Percentiles rank a stretch among this genome's conserved stretches.
Evolutionary conservation across 2,888 invertebrate genomes (phyloP).

Genomic region (Aleiodes leptofemur): DNA sequence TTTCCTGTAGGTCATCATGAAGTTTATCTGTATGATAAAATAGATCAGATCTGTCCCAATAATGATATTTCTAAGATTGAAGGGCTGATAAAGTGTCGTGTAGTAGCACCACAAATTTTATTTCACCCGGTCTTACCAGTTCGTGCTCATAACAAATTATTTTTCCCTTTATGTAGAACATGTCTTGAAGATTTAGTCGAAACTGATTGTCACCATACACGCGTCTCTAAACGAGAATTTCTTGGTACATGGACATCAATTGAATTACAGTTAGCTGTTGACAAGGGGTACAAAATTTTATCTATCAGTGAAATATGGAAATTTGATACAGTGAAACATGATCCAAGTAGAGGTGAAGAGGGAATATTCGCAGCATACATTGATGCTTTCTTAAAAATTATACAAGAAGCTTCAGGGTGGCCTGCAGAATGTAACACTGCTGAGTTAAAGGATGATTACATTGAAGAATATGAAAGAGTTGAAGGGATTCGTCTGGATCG

Average conservation of each 20-base stretch:
- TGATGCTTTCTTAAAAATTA: background rate
- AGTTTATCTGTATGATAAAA: too few species aligned
- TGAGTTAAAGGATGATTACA: background rate
- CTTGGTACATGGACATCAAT: background rate
- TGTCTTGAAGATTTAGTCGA: background rate
- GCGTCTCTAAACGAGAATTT: background rate
- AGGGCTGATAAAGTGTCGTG: background rate
- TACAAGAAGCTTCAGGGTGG: background rate
- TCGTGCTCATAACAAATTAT: background rate
- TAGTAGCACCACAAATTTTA: background rate
- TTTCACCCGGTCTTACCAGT: background rate
- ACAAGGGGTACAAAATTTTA: constrained; percentile 3
- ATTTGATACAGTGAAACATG: background rate
- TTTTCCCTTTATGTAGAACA: background rate
- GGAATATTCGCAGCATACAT: background rate
- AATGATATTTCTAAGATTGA: too few species aligned
- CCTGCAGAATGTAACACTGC: background rate
- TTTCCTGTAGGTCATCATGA: too few species aligned
- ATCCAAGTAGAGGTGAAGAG: background rate
- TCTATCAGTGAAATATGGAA: background rate
- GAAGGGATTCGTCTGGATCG: background rate
- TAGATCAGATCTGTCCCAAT: too few species aligned
- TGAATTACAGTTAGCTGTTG: background rate
- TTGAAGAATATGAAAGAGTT: background rate
- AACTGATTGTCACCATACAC: background rate